These are phyloP conservation scores for Limanda limanda DNA, from an alignment of 2,113 vertebrate species.

Conservation along the genomic window DNA sequence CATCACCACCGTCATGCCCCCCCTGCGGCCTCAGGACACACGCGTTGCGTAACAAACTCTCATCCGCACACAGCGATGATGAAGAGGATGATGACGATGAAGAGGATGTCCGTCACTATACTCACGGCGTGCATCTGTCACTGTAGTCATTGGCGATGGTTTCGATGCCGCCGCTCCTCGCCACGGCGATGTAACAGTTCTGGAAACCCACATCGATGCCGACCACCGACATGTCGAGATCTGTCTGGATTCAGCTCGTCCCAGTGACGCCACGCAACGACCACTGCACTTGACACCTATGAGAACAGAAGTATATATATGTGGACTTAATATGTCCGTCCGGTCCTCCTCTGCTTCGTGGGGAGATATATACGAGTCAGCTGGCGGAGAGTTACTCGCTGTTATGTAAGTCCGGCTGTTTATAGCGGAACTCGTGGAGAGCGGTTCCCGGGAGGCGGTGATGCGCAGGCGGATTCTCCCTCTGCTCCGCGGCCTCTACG, in stretches of 20 bases:
- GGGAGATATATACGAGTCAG: conserved; percentile 12
- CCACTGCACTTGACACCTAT: conserved; percentile 59
- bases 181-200: conserved; percentile 94
- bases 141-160: conserved; percentile 97
- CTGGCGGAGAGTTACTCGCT: conserved; percentile 52
- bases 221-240: conserved; percentile 90
- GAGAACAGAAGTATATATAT: neutral
- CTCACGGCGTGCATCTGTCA: conserved; percentile 97
- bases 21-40: conserved; percentile 16
- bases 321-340: conserved; percentile 15
- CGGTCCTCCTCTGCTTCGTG: conserved; percentile 21
- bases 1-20: neutral
- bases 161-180: conserved; percentile 94
- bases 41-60: conserved; percentile 72
- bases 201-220: conserved; percentile 95
- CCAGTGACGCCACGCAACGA: conserved; percentile 53
- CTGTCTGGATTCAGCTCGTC: conserved; percentile 35
- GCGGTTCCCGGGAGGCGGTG: conserved; percentile 70
- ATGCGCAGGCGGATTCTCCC: conserved; percentile 78
- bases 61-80: conserved; percentile 32
- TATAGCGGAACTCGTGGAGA: conserved; percentile 73
- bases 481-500: conserved; percentile 57
- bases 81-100: conserved; percentile 27
- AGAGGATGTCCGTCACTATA: conserved; percentile 50
- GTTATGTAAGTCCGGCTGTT: conserved; percentile 79